Evolutionary conservation across 1,140 invertebrate species (phyloP).

Genomic region (Catajapyx aquilonaris): DNA sequence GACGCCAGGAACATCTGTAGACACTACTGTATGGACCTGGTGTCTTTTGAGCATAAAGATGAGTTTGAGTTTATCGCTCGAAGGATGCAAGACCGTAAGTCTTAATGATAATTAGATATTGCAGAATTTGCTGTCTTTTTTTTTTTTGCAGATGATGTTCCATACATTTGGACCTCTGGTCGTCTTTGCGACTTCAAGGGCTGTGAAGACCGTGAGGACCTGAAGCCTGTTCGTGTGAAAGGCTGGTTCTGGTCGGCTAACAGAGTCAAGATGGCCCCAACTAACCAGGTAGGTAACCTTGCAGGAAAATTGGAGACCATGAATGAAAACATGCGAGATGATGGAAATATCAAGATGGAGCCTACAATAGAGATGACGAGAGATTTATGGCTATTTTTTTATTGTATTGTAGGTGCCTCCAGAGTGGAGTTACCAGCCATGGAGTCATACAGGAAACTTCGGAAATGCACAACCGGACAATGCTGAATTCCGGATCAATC

Average conservation of each 20-base stretch:
- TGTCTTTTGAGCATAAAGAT: conserved; percentile 67
- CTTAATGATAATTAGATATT: conserved; percentile 9
- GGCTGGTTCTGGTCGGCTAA: conserved; percentile 89
- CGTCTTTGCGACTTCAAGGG: conserved; percentile 83
- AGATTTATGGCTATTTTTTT: background rate
- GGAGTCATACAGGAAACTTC: conserved; percentile 75
- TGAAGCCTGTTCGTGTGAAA: conserved; percentile 61
- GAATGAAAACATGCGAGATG: no score
- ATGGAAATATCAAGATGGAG: no score
- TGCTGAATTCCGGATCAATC: conserved; percentile 77
- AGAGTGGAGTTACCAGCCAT: conserved; percentile 58
- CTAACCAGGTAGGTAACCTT: conserved; percentile 44
- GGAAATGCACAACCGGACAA: conserved; percentile 71
- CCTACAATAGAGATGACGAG: no score
- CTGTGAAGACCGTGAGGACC: conserved; percentile 59
- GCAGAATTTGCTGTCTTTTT: background rate
- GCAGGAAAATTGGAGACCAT: no score
- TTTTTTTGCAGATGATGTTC: conserved; percentile 47
- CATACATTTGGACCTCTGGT: conserved; percentile 79
- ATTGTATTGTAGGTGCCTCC: conserved; percentile 25
- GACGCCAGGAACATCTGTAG: conserved; percentile 73
- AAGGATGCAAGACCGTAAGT: conserved; percentile 61
- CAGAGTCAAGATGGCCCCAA: conserved; percentile 65
- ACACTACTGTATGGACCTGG: conserved; percentile 79
- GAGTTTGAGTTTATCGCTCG: conserved; percentile 74